Base-by-base conservation (phyloP, 2,888 invertebrate genomes). In the Drosophila prostipennis region DNA sequence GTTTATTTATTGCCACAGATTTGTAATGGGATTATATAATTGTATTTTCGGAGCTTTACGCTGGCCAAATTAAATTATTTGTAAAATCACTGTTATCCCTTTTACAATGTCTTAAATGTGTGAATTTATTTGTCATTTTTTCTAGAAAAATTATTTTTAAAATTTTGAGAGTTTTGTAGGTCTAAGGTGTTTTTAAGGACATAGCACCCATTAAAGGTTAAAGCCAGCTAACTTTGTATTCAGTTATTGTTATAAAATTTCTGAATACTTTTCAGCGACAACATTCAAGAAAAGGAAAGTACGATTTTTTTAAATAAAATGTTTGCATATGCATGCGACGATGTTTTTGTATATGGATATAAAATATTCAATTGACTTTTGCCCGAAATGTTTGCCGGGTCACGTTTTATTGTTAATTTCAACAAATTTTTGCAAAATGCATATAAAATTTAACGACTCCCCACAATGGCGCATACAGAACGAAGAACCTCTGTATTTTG, bases 361-460 rank as follows among this genome's bases (percentile, higher is more conserved):
- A 52, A 72, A 65, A 74, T 79, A 69, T 72, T 73, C 64, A 73
- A 60, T 70, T 71, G 67, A 71, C 73, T 72, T 76, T 71, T 69
- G 55, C 37, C 56, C 56, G 72, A 79, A 85, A 78, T 69, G 78
- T 86, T 85, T 85, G 83, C 83, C 74, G 51, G 87, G 85, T 88
- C 85, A 85, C 85, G 85, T 85, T 85, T 88, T 73, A 83, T 86
- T 86, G 89, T 87, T 83, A 80, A 88, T 88, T 85, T 86, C 32
- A 77, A 77, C 70, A 83, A 80, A 87, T 79, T 82, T 79, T 74
- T 61, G 67, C 54, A 71, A 81, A 82, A 74, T 76, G 73, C 63
- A 80, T 79, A 83, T 77, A 64, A 79, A 83, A 79, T 86, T 79
- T 80, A 80, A 87, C 82, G 80, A 64, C 53, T 68, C 29, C 60